These are phyloP conservation scores for Chiridota heheva DNA, from an alignment of 35 echinoderm and acorn worm genomes.

Conservation along the genomic window DNA sequence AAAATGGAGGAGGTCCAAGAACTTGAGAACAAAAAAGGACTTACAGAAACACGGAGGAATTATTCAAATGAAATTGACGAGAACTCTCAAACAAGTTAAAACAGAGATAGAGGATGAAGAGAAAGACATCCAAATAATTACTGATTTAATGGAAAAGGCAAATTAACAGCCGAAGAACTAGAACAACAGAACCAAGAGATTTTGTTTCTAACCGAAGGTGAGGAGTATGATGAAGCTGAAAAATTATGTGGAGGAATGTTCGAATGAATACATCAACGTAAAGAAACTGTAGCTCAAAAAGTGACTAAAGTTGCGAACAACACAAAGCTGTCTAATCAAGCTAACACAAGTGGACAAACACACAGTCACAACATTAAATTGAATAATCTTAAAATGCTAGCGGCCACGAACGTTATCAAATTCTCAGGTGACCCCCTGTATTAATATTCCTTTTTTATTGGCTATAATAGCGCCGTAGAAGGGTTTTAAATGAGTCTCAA, in stretches of 20 bases:
- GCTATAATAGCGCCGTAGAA: constrained; percentile 17
- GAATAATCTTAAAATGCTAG: too few species aligned
- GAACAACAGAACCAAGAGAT: not conserved
- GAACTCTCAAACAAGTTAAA: constrained; percentile 4
- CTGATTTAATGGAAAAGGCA: constrained; percentile 21
- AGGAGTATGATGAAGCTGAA: too few species aligned
- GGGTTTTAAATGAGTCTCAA: not conserved
- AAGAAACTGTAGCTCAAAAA: too few species aligned
- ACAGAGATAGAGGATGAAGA: constrained; percentile 5
- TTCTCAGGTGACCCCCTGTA: constrained; percentile 22
- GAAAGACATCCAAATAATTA: not conserved
- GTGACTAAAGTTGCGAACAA: too few species aligned
- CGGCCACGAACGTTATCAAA: not conserved
- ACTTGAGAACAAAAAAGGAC: too few species aligned
- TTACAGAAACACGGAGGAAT: not conserved
- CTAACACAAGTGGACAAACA: too few species aligned
- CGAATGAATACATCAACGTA: too few species aligned
- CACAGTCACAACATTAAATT: too few species aligned
- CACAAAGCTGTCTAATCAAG: too few species aligned
- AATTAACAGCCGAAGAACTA: not conserved
- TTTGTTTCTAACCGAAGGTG: too few species aligned
- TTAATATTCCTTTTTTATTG: constrained; percentile 18
- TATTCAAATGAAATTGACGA: not conserved
- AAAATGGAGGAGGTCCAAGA: too few species aligned
- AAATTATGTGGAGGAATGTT: too few species aligned